These are phyloP conservation scores for Cephus runcator DNA, from an alignment of 2,888 invertebrate genomes.

Conservation along the genomic window DNA sequence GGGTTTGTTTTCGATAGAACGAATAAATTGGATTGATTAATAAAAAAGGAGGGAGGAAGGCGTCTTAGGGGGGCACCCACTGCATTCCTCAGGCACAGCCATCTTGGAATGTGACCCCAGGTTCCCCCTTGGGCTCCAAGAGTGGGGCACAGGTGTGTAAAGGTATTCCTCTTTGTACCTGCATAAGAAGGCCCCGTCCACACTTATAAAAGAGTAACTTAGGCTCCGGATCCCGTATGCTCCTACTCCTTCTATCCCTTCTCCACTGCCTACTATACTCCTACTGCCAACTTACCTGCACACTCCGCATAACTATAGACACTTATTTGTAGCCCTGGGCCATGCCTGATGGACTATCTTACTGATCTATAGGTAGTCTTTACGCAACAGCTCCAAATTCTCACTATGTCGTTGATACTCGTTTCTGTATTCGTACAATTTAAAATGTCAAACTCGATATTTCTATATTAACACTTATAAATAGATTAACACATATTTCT, in stretches of 20 bases:
- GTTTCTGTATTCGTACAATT: neutral
- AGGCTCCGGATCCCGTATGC: conserved; percentile 11
- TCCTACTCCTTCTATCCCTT: conserved; percentile 9
- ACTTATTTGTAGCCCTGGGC: neutral
- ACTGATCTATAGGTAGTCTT: neutral
- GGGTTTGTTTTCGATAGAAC: conserved; percentile 51
- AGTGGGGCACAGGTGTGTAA: conserved; percentile 37
- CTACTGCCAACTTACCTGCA: conserved; percentile 10
- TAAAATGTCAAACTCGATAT: neutral
- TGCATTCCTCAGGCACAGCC: conserved; percentile 66
- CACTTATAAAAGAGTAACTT: conserved; percentile 5
- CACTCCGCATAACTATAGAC: conserved; percentile 18
- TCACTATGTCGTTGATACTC: neutral
- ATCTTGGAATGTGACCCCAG: conserved; percentile 67
- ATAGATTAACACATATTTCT: neutral
- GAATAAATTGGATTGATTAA: conserved; percentile 58
- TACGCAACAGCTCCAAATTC: neutral
- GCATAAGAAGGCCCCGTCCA: neutral
- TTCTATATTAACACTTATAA: neutral
- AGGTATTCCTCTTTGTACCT: conserved; percentile 16
- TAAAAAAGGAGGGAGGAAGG: conserved; percentile 61
- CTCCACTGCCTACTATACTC: conserved; percentile 11
- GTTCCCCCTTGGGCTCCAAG: conserved; percentile 57
- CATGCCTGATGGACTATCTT: neutral
- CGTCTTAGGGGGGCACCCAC: conserved; percentile 63